Evolutionary conservation across 2,888 invertebrate species (phyloP).

Genomic region (Lamproptera curius): DNA sequence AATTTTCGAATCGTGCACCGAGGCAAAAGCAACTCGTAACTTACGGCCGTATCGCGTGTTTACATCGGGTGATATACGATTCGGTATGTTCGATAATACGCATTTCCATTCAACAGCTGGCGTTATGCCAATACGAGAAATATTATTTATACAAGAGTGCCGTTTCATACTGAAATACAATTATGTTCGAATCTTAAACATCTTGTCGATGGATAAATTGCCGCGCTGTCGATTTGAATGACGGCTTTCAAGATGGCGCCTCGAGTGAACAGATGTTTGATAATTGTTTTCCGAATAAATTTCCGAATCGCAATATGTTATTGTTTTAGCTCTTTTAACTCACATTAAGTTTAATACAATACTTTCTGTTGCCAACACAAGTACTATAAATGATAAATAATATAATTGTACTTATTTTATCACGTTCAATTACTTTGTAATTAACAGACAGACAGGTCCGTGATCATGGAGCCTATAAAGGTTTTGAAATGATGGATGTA

Average conservation of each 20-base stretch:
- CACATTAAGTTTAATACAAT: no score
- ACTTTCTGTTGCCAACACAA: no score
- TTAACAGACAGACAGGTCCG: no score
- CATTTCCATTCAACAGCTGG: constrained; percentile 7
- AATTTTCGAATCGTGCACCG: background rate
- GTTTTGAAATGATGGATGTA: no score
- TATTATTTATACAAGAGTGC: constrained; percentile 17
- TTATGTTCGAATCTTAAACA: constrained; percentile 3
- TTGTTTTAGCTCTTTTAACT: no score
- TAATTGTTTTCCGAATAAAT: no score
- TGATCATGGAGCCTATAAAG: no score
- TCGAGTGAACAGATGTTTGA: background rate
- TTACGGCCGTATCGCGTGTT: constrained; percentile 16
- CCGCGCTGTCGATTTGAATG: background rate
- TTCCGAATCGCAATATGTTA: no score
- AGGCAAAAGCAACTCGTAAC: constrained; percentile 5
- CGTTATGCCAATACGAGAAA: background rate
- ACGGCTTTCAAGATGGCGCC: constrained; percentile 2
- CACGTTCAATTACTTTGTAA: no score
- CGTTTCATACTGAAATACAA: constrained; percentile 5
- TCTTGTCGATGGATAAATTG: constrained; percentile 10
- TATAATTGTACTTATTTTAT: no score
- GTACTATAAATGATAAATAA: no score
- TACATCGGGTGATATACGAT: constrained; percentile 16
- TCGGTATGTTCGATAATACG: constrained; percentile 4